Base-by-base conservation (phyloP, 2,888 invertebrate species). In the Agrotis clavis region DNA sequence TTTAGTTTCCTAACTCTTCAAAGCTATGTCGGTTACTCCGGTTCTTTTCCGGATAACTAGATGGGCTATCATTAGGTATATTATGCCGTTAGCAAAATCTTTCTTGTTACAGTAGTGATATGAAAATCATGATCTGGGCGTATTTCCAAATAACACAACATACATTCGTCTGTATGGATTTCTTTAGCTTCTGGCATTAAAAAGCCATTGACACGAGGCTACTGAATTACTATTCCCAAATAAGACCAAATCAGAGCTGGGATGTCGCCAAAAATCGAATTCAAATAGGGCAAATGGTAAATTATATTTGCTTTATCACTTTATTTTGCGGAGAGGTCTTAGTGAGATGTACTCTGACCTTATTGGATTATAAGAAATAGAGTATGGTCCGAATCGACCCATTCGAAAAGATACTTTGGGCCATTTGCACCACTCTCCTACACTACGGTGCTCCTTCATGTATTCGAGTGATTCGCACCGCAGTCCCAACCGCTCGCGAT, bases 181-280 rank as follows among this genome's bases (percentile, higher is more conserved):
- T 25, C 21, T 9, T 65, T 4, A 13, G 11, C 7, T 30, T 30
- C 18, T 67, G 62, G 67, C 68, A 66, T 72, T 82, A 63, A 68
- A 66, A 66, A 48, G 72, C 59, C 25, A 72, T 79, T 59, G 65
- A 45, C 21, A 47, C 21, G 56, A 67, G 67, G 68, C 82, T 66
- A 67, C 19, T 73, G 63, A 48, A 53, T 51, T 14, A n/a, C 7
- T n/a, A 56, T 60, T 30, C 67, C 66, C 50, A 70, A 72, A 77
- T 71, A 62, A 68, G n/a, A 66, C 16, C 35, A 41, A 72, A 67
- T 71, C 71, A 63, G 59, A 21, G 18, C 62, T 79, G 73, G 68
- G 45, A 66, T 64, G 53, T 50, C 59, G 83, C 83, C 79, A 80
- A 67, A 69, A 48, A 63, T 18, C 11, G 41, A 63, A 30, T 66